phyloP scores from a whole-genome alignment of 2,113 vertebrate species.

The Notiomystis cincta region DNA sequence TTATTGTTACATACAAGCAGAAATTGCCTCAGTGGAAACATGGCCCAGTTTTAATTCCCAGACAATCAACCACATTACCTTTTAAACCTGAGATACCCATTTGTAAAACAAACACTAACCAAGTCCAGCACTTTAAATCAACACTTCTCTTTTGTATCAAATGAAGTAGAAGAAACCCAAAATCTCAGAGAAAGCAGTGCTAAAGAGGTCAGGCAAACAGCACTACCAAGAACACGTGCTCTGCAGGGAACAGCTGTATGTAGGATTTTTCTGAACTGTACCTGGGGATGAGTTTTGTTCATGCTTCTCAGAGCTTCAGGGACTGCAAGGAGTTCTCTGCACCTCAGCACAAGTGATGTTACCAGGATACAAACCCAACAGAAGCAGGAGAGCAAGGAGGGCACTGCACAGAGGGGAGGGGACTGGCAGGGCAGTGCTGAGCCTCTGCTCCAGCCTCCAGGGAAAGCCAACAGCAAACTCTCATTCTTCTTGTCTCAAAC shows the following conservation, averaged over 20 bases:
- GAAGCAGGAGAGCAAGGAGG: not conserved
- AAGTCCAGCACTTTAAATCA: rapidly evolving
- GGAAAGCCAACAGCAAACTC: not conserved
- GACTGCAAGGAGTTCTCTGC: not conserved
- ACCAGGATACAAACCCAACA: constrained; percentile 64
- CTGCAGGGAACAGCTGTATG: not conserved
- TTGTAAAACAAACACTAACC: not conserved
- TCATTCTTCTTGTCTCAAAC: not conserved
- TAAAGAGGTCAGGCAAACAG: not conserved
- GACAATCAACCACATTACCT: not conserved
- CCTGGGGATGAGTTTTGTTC: constrained; percentile 66
- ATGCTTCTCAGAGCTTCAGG: constrained; percentile 9
- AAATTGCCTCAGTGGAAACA: rapidly evolving
- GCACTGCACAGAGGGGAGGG: not conserved
- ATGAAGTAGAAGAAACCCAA: not conserved
- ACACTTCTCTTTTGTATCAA: not conserved
- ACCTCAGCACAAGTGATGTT: not conserved
- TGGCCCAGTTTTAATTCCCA: not conserved
- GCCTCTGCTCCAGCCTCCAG: rapidly evolving
- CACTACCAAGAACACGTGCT: rapidly evolving
- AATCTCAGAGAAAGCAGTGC: not conserved
- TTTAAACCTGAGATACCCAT: not conserved
- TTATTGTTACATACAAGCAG: not conserved
- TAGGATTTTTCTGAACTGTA: not conserved
- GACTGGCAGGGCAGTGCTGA: rapidly evolving